Evolutionary conservation across 2,113 vertebrate species (phyloP), one percentile per base, ranked within the genome.

Genomic region (Macquaria ambigua): DNA sequence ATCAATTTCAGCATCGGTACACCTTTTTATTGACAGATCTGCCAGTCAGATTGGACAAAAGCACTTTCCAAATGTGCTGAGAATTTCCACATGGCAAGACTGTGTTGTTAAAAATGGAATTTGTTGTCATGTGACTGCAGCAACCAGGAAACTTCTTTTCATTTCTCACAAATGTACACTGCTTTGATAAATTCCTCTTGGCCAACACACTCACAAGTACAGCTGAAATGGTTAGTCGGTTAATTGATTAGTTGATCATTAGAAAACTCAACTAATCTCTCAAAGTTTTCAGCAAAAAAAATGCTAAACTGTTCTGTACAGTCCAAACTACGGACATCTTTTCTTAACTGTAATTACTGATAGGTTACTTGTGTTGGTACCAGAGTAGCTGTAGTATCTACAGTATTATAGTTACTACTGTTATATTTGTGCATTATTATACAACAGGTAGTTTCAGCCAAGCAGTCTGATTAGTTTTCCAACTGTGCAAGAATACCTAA

Each of bases 71-170:
- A 79, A 76, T 41, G 52, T 56, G 21, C 15, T 21, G 23, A 66
- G 71, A 82, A 43, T 77, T 83, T 74, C 39, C 73, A 74, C 77
- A 73, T 7, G 25, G 20, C 25, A n/a, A 68, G 37, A 31, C 16
- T 1, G 18, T 59, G 43, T 46, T 53, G 28, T 46, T 10, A 41
- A 66, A 63, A 58, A 82, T 69, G 28, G n/a, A 62, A 68, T 59
- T 46, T 67, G 46, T 64, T 74, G 14, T 37, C 59, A 77, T 18
- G 11, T 56, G 34, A 74, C 28, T 48, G 6, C n/a, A 8, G 46
- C 31, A 52, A 73, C 41, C 66, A 76, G 59, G 62, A 55, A 56
- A 68, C 43, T 50, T 6, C 8, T n/a, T 61, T 71, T 2, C 31
- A 59, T 67, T 21, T 53, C 37, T 70, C 53, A 76, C 11, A 76